Evolutionary conservation across 2,888 invertebrate species (phyloP), one percentile per base, ranked within the genome.

Genomic region (Incurvaria masculella): DNA sequence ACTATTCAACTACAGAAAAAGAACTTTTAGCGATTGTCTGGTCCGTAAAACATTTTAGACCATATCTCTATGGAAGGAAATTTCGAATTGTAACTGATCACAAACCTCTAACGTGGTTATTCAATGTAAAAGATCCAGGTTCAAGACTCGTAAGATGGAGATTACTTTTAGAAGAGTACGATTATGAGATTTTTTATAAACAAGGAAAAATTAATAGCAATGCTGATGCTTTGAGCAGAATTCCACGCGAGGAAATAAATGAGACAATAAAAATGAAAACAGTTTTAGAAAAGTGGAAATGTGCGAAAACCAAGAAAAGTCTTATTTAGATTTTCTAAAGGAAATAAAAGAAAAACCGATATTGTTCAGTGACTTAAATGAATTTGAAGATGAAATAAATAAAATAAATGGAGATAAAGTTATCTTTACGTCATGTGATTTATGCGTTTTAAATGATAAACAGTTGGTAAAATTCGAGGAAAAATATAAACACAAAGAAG

Each of bases 11-110:
- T 1, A 66, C 55, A 1, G 66, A 71, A 55, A 58, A 57, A 43
- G 66, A 69, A 56, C 48, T 66, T 2, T 46, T 68, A 45, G 61
- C 63, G 0, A 63, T 70, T 10, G 55, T 68, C 4, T 66, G 61
- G 60, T 53, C 53, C 8, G 50, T 53, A 1, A 60, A 64, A 53
- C 55, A 64, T 49, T 69, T 66, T 50, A 19, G 64, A 26, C 63
- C 66, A 3, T 69, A 68, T 47, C 45, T 69, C 2, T 65, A 57
- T 47, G 67, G 66, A 17, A 55, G 57, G 26, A 55, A 61, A 50
- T 69, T 68, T 46, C 54, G 26, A 10, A 58, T 69, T 11, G 19
- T 60, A 4, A 68, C 60, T 0, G 65, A 69, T 49, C 67, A 68
- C 49, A 48, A 53, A 53, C 64, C 64, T 1, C 50, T 67, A 23